Conservation (phyloP, 2,113 vertebrate species). For the Uria lomvia region DNA sequence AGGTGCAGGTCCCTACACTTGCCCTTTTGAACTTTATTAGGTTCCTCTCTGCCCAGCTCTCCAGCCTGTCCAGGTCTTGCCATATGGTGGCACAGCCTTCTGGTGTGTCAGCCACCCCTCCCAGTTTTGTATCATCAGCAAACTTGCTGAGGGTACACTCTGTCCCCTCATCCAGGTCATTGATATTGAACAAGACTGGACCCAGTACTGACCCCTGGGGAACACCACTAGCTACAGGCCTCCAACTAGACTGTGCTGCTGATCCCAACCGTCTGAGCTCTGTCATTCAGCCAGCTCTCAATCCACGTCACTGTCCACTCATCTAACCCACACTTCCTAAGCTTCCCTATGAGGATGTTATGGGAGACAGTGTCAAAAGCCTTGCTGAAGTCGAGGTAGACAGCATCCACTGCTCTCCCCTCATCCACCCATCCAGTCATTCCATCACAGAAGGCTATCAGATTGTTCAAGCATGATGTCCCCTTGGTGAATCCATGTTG, state of each 20-base stretch:
- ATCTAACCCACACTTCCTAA: background rate
- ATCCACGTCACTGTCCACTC: background rate
- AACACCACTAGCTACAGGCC: background rate
- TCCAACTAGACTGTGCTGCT: background rate
- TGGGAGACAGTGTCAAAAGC: background rate
- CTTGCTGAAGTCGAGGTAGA: background rate
- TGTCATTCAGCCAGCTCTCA: background rate
- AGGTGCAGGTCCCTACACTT: background rate
- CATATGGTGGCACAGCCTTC: background rate
- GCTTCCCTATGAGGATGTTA: background rate
- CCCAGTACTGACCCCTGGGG: background rate
- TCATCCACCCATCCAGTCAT: background rate
- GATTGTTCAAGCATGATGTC: background rate
- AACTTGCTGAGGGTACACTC: background rate
- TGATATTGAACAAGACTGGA: background rate
- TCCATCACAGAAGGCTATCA: background rate
- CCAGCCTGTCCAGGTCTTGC: background rate
- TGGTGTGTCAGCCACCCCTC: background rate
- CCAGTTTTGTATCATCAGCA: background rate
- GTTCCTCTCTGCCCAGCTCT: background rate
- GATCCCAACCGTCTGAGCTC: background rate
- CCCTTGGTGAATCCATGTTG: background rate
- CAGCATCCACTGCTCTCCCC: background rate
- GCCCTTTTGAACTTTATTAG: background rate
- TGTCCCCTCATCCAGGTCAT: background rate